Evolutionary conservation across 2,888 invertebrate species (phyloP).

Genomic region (Idaea dimidiata): DNA sequence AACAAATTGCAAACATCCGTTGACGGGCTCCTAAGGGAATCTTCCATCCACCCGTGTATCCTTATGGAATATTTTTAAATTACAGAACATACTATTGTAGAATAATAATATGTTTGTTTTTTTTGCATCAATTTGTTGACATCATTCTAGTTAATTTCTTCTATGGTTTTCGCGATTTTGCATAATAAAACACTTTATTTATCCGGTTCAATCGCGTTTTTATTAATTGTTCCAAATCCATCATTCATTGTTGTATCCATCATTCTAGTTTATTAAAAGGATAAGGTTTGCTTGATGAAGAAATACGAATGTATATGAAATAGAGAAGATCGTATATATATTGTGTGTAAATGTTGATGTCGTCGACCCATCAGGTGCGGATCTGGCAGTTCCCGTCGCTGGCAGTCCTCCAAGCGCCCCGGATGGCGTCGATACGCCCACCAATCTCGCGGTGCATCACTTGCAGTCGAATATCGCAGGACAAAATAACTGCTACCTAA

Average conservation of each 20-base stretch:
- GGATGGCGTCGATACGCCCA: constrained; percentile 47
- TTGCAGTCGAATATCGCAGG: constrained; percentile 21
- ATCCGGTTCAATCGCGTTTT: no score
- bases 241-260: background rate
- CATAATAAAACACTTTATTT: no score
- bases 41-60: constrained; percentile 14
- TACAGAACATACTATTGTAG: background rate
- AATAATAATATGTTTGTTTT: background rate
- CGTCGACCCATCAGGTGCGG: constrained; percentile 51
- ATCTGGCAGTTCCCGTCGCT: constrained; percentile 49
- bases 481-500: constrained; percentile 10
- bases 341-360: constrained; percentile 27
- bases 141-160: background rate
- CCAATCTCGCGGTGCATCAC: constrained; percentile 34
- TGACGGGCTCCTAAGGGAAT: constrained; percentile 29
- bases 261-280: background rate
- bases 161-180: no score
- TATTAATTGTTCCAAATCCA: no score
- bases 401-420: constrained; percentile 64
- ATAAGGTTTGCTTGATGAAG: background rate
- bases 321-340: background rate
- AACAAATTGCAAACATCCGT: constrained; percentile 37
- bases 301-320: background rate
- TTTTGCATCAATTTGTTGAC: background rate
- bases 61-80: background rate